Conservation (phyloP, 1,140 invertebrate species). For the Lanistes nyassanus region DNA sequence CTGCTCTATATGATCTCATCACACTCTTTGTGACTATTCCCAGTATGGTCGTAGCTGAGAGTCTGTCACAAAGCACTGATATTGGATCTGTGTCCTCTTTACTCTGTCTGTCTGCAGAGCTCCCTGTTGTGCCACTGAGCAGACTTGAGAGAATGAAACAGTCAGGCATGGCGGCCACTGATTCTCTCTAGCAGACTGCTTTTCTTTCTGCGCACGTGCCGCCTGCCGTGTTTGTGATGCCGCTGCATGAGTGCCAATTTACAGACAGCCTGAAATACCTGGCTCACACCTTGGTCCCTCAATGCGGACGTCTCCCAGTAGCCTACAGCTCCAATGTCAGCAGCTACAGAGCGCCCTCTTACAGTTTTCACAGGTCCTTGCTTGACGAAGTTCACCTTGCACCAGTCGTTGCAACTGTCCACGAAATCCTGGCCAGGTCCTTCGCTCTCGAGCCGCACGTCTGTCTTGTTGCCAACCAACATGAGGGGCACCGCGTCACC, state of each 20-base stretch:
- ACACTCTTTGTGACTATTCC: too few relatives aligned
- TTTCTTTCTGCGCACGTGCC: too few relatives aligned
- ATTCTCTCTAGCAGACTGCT: too few relatives aligned
- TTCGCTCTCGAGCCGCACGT: conserved; percentile 86
- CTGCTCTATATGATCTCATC: too few relatives aligned
- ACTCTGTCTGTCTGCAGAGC: conserved; percentile 4
- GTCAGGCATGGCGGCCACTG: too few relatives aligned
- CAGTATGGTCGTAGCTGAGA: too few relatives aligned
- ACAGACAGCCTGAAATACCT: conserved; percentile 55
- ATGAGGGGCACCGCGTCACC: conserved; percentile 95
- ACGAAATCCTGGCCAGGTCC: background rate
- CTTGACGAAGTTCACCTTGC: conserved; percentile 80
- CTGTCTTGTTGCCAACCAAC: conserved; percentile 75
- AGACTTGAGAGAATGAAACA: too few relatives aligned
- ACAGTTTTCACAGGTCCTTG: conserved; percentile 45
- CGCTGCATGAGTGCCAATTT: conserved; percentile 17
- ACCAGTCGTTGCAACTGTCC: conserved; percentile 11
- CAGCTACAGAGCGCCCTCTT: conserved; percentile 38
- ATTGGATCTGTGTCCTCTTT: too few relatives aligned
- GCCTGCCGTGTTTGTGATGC: too few relatives aligned
- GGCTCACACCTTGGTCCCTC: conserved; percentile 51
- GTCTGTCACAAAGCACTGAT: too few relatives aligned
- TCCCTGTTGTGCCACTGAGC: too few relatives aligned
- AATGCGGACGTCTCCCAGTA: conserved; percentile 60
- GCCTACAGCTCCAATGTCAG: conserved; percentile 39